Evolutionary conservation across 2,797 vertebrate genomes (phyloP).

Genomic region (Malacoctenus gilli): DNA sequence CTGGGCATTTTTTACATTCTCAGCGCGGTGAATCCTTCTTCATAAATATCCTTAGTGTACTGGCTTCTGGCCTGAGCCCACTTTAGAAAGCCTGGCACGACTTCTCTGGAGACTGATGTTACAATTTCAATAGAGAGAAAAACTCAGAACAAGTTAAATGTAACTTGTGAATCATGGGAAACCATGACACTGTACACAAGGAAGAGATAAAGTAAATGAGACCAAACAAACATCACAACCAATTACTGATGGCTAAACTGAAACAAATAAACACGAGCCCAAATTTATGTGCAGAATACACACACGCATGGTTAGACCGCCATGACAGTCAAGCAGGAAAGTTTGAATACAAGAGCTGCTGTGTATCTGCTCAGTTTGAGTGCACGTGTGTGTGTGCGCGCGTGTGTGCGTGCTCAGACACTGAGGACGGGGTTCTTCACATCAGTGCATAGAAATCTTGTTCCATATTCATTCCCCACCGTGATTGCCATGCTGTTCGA

Average conservation of each 20-base stretch:
- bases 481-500: slow-evolving; percentile 76
- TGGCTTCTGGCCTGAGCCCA: too few relatives aligned
- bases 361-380: slow-evolving; percentile 15
- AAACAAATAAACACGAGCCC: not conserved
- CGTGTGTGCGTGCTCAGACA: slow-evolving; percentile 14
- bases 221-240: not conserved
- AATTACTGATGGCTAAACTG: slow-evolving; percentile 15
- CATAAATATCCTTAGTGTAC: too few relatives aligned
- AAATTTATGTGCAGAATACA: not conserved
- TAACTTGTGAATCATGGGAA: not conserved
- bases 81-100: not conserved
- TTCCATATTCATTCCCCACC: slow-evolving; percentile 80
- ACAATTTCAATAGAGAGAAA: not conserved
- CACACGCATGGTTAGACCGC: slow-evolving; percentile 8
- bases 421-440: slow-evolving; percentile 55
- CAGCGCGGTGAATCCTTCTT: too few relatives aligned
- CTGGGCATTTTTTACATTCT: too few relatives aligned
- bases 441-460: slow-evolving; percentile 68
- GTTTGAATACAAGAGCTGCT: slow-evolving; percentile 40
- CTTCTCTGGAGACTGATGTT: slow-evolving; percentile 2
- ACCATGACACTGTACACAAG: not conserved
- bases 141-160: not conserved
- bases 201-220: not conserved
- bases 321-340: slow-evolving; percentile 29
- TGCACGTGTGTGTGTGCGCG: not conserved